Evolutionary conservation across 2,113 vertebrate species (phyloP).

Genomic region (Pollachius pollachius): DNA sequence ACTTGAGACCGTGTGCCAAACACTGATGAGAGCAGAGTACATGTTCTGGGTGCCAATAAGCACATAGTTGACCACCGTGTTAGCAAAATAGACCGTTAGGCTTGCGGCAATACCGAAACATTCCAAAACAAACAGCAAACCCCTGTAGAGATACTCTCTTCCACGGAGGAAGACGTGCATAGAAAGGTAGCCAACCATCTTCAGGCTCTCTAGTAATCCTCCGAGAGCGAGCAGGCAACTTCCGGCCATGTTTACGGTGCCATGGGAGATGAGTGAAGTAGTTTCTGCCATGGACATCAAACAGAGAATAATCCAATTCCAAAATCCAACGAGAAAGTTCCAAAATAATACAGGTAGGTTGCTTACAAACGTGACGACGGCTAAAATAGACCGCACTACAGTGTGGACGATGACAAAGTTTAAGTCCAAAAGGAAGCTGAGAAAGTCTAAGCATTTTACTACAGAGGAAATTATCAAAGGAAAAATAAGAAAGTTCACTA

Average conservation of each 20-base stretch:
- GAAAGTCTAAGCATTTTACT: slow-evolving; percentile 77
- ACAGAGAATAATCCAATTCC: slow-evolving; percentile 68
- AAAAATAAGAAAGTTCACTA: slow-evolving; percentile 63
- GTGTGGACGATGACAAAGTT: slow-evolving; percentile 88
- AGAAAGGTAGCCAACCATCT: slow-evolving; percentile 84
- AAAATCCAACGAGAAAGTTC: slow-evolving; percentile 65
- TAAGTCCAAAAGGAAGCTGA: slow-evolving; percentile 83
- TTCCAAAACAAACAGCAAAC: slow-evolving; percentile 76
- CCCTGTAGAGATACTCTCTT: slow-evolving; percentile 81
- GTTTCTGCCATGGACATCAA: slow-evolving; percentile 64
- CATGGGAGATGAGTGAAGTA: slow-evolving; percentile 51
- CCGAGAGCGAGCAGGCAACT: slow-evolving; percentile 69
- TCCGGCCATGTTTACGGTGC: slow-evolving; percentile 53
- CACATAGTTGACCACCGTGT: slow-evolving; percentile 86
- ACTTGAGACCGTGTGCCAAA: slow-evolving; percentile 77
- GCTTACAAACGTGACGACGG: slow-evolving; percentile 72
- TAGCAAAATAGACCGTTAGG: slow-evolving; percentile 84
- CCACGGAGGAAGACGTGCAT: slow-evolving; percentile 79
- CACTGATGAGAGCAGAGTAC: slow-evolving; percentile 64
- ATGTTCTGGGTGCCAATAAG: slow-evolving; percentile 86
- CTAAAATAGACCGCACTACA: slow-evolving; percentile 74
- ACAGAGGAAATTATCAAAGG: slow-evolving; percentile 71
- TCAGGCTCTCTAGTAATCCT: slow-evolving; percentile 82
- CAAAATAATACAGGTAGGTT: slow-evolving; percentile 76
- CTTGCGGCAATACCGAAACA: slow-evolving; percentile 80